Percentiles rank a stretch among this genome's conserved stretches.
Conservation (phyloP, 2,797 vertebrate species). For the Gorsachius magnificus region DNA sequence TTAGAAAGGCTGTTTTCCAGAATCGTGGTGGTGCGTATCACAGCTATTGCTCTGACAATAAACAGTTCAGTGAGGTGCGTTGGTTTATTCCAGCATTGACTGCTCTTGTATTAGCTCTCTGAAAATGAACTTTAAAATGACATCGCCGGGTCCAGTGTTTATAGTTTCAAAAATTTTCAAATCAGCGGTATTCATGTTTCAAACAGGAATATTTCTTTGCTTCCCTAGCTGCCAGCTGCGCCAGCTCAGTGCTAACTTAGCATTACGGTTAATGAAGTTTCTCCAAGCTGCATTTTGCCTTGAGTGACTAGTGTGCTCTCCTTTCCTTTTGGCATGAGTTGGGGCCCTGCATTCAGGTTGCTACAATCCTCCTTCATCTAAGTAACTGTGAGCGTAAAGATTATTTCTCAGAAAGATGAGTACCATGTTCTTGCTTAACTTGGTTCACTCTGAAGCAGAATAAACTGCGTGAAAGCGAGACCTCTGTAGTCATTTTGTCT, state of each 20-base stretch:
- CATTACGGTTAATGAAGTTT: neutral
- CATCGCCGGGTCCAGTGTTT: neutral
- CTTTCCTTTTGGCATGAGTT: neutral
- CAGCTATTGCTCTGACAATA: conserved; percentile 9
- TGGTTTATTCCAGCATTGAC: neutral
- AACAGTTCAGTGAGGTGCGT: neutral
- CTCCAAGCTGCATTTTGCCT: neutral
- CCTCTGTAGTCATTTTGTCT: neutral
- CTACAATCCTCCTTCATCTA: neutral
- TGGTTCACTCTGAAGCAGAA: neutral
- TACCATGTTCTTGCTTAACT: neutral
- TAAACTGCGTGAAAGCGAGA: neutral
- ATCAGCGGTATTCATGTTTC: neutral
- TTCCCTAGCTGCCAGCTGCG: neutral
- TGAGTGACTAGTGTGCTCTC: neutral
- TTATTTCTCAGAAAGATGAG: neutral
- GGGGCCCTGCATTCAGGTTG: neutral
- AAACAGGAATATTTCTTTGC: neutral
- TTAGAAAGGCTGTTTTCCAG: conserved; percentile 10
- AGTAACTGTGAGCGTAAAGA: neutral
- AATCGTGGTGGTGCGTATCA: neutral
- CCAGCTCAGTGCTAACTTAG: neutral
- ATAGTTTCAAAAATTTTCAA: neutral
- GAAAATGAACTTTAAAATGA: conserved; percentile 18
- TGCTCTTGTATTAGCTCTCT: neutral